phyloP scores from a whole-genome alignment of 2,888 invertebrate genomes.

The Stenichneumon culpator region DNA sequence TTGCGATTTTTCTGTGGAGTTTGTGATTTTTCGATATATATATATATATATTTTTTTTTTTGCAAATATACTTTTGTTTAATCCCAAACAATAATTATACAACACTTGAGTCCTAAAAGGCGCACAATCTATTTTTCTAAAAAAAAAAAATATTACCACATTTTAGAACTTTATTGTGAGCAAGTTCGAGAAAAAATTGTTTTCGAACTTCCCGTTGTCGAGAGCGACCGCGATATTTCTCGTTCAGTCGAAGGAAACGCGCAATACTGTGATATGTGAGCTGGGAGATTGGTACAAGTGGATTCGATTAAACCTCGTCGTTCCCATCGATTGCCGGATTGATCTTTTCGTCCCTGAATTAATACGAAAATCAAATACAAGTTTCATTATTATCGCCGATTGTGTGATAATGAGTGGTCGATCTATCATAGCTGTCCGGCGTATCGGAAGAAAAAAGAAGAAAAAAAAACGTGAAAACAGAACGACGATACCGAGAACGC shows the following conservation, averaged over 20 bases:
- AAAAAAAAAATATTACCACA: neutral
- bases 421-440: neutral
- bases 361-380: constrained; percentile 48
- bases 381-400: constrained; percentile 2
- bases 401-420: constrained; percentile 11
- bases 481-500: neutral
- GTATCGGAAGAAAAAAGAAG: neutral
- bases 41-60: too few relatives aligned
- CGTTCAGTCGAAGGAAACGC: constrained; percentile 25
- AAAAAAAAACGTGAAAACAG: neutral
- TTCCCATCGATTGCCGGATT: constrained; percentile 71
- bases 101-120: neutral
- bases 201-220: constrained; percentile 27
- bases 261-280: constrained; percentile 49
- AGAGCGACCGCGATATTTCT: constrained; percentile 30
- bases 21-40: too few relatives aligned
- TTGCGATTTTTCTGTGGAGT: too few relatives aligned
- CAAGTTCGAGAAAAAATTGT: neutral
- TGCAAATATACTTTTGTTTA: neutral
- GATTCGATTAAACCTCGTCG: constrained; percentile 72
- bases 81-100: neutral
- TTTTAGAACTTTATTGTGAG: neutral
- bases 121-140: neutral
- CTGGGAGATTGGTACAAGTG: constrained; percentile 73
- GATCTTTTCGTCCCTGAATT: constrained; percentile 63